Evolutionary conservation across 1,140 invertebrate genomes (phyloP), one percentile per base, ranked within the genome.

Genomic region (Brachystomella parvula): DNA sequence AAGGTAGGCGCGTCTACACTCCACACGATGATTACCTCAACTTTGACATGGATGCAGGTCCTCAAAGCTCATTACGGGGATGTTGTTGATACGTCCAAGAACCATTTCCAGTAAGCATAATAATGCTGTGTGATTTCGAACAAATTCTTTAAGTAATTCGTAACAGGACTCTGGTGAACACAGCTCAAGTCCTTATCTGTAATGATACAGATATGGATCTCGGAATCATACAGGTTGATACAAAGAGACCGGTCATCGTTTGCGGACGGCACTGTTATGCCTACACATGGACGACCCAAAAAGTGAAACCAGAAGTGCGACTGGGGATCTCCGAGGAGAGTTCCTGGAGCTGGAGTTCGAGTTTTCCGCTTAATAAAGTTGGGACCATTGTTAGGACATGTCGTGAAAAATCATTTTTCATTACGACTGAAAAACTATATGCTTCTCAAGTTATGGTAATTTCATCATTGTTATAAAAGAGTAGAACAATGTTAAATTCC

Each of bases 11-110:
- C 65, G 19, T 65, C 65, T 15, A 26, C 28, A 31, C 39, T 68
- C 2, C 68, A 66, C 44, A 64, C 60, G 2, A 15, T 70, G 19
- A 53, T 63, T n/a, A 47, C 61, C 6, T 65, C 68, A 0, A 17
- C 61, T 15, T 35, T 65, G 1, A 31, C 60, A 15, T 72, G 71
- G 71, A 39, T 28, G 2, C 71, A 72, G 60, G 60, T 69, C 2
- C 47, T 72, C 2, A 44, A 65, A n/a, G 39, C 63, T 19, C 67
- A 65, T 32, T 39, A 68, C 29, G 64, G 62, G 30, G 12, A 53
- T 26, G 26, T 47, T 29, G 66, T 70, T 1, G 44, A 70, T 32
- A 62, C 21, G 15, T 62, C 26, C 6, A 59, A 31, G 26, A 31
- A 28, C 21, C 57, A 59, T 31, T 59, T 59, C 15, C 57, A 59